Evolutionary conservation across 2,113 vertebrate genomes (phyloP), one percentile per base, ranked within the genome.

Genomic region (Aptenodytes forsteri): DNA sequence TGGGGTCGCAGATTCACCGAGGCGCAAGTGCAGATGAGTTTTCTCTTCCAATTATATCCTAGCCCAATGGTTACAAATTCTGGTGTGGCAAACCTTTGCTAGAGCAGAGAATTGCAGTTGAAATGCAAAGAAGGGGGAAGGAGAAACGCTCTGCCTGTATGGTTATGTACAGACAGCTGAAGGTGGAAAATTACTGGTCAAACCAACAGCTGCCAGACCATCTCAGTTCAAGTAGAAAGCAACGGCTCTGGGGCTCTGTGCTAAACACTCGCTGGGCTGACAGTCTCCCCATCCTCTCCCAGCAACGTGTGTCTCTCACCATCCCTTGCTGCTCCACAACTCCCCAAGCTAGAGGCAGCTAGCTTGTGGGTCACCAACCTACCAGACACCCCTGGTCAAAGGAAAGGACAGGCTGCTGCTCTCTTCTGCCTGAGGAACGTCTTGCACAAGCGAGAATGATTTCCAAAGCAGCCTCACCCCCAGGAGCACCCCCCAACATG

Each of bases 11-110:
- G 67, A 95, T 72, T 40, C 61, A 69, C 64, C 2, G 0, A 83
- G 83, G 58, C 86, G 87, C 54, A 7, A 49, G 19, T 7, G 27
- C 50, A 87, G 49, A 49, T 0, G 6, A 65, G n/a, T 81, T 70
- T 93, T 95, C 83, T 84, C 89, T 95, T 97, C 79, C 54, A 34
- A 87, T 96, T 88, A 95, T 2, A 23, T 32, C 65, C 50, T 50
- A 80, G 34, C 36, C 66, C 73, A 71, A 50, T 44, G 65, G 61
- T 93, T 81, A 65, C 69, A 65, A 64, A 72, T 55, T 40, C 59
- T 19, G 52, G 9, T 19, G 34, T 40, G 61, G 64, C 76, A 92
- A 95, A 59, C 59, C 55, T 87, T 36, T 58, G 52, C 61, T 40
- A 27, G 27, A 78, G 69, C 49, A 82, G 36, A 89, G 56, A 75